phyloP scores from a whole-genome alignment of 1,140 invertebrate species.

The Rhynchophorus ferrugineus region DNA sequence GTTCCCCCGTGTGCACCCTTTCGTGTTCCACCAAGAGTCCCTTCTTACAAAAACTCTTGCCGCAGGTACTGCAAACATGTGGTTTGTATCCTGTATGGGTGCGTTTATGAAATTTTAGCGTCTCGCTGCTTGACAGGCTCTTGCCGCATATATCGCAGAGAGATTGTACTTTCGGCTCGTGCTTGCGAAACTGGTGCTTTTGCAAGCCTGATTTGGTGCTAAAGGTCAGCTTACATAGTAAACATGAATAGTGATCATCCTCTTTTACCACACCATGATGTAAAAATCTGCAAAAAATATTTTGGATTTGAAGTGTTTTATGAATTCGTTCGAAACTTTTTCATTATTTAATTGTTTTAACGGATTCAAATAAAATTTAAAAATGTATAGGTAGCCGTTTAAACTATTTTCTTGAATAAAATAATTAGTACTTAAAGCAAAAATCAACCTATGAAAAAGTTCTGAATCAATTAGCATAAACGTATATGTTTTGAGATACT shows the following conservation, averaged over 20 bases:
- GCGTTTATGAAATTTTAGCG: constrained; percentile 66
- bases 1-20: constrained; percentile 38
- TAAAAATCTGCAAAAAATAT: constrained; percentile 22
- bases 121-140: constrained; percentile 60
- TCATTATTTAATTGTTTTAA: too few relatives aligned
- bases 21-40: constrained; percentile 45
- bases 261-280: constrained; percentile 18
- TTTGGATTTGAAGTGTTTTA: too few relatives aligned
- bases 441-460: too few relatives aligned
- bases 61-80: constrained; percentile 60
- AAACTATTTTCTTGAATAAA: too few relatives aligned
- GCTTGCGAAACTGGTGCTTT: constrained; percentile 31
- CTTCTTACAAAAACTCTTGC: constrained; percentile 49
- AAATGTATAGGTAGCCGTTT: too few relatives aligned
- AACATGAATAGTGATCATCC: constrained; percentile 13
- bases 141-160: constrained; percentile 69
- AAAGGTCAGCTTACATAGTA: constrained; percentile 30
- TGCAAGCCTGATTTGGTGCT: constrained; percentile 30
- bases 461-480: too few relatives aligned
- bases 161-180: constrained; percentile 26
- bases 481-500: too few relatives aligned
- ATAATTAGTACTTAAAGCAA: too few relatives aligned
- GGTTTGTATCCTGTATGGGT: constrained; percentile 69
- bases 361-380: too few relatives aligned
- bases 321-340: too few relatives aligned